These are phyloP conservation scores for Diadophis punctatus DNA, from an alignment of 2,113 vertebrate species.

Conservation along the genomic window DNA sequence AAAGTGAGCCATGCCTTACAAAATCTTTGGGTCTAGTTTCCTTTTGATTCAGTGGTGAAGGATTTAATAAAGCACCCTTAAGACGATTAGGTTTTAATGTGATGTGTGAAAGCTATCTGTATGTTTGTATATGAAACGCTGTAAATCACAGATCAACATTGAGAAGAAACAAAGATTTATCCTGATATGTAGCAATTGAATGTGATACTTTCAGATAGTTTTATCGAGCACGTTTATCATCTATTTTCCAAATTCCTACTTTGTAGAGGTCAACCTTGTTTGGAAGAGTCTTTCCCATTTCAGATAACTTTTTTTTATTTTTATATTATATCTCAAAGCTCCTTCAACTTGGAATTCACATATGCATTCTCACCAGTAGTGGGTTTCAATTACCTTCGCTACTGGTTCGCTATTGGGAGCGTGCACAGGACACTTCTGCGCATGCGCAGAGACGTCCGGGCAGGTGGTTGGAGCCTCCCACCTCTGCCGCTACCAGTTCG, in stretches of 20 bases:
- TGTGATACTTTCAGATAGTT: not conserved
- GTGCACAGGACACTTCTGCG: too few species aligned
- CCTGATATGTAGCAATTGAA: not conserved
- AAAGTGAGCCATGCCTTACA: not conserved
- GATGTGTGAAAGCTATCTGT: not conserved
- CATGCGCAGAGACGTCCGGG: too few species aligned
- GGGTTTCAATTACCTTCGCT: too few species aligned
- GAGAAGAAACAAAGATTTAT: not conserved
- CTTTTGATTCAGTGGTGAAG: not conserved
- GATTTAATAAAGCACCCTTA: not conserved
- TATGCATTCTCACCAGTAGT: not conserved
- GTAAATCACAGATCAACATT: not conserved
- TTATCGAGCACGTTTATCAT: not conserved
- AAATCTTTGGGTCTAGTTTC: not conserved
- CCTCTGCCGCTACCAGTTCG: too few species aligned
- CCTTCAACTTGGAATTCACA: not conserved
- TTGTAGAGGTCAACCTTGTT: not conserved
- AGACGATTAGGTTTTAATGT: not conserved
- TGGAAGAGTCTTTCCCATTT: not conserved
- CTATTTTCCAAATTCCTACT: not conserved
- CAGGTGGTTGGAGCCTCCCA: too few species aligned
- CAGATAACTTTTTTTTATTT: not conserved
- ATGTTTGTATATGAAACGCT: not conserved
- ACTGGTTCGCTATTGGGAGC: too few species aligned
- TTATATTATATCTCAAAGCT: not conserved